Percentiles rank a stretch among this genome's conserved stretches.
Conservation (phyloP, 2,888 invertebrate species). For the Coelogynopora nodosa region DNA sequence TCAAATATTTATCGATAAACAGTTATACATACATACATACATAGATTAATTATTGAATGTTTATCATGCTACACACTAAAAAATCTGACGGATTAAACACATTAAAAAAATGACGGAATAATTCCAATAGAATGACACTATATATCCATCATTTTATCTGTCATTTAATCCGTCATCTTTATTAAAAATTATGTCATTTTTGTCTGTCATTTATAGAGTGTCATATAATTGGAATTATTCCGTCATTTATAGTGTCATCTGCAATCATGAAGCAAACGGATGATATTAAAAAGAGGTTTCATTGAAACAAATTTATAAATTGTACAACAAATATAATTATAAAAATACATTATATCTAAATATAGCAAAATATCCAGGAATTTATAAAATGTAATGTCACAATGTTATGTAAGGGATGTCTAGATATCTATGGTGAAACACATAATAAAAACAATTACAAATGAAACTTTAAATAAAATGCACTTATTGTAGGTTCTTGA, state of each 20-base stretch:
- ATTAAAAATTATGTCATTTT: constrained; percentile 12
- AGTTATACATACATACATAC: no score
- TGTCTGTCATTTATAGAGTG: constrained; percentile 11
- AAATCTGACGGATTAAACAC: constrained; percentile 11
- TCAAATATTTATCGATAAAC: no score
- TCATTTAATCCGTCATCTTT: neutral
- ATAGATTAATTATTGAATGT: neutral
- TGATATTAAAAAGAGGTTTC: neutral
- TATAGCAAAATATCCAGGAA: no score
- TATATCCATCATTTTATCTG: constrained; percentile 13
- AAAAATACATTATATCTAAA: no score
- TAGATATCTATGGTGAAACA: no score
- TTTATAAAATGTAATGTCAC: no score
- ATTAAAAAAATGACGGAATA: constrained; percentile 24
- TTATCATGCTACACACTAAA: neutral
- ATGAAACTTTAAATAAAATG: no score
- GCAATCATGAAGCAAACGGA: constrained; percentile 4
- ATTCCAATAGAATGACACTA: constrained; percentile 26
- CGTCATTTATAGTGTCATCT: constrained; percentile 29
- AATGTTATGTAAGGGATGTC: no score
- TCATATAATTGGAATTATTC: constrained; percentile 5
- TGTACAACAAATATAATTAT: no score
- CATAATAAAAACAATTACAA: no score
- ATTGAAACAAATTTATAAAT: no score
- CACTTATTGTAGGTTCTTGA: no score